Evolutionary conservation across 2,888 invertebrate genomes (phyloP), one percentile per base, ranked within the genome.

Genomic region (Falcaria lacertinaria): DNA sequence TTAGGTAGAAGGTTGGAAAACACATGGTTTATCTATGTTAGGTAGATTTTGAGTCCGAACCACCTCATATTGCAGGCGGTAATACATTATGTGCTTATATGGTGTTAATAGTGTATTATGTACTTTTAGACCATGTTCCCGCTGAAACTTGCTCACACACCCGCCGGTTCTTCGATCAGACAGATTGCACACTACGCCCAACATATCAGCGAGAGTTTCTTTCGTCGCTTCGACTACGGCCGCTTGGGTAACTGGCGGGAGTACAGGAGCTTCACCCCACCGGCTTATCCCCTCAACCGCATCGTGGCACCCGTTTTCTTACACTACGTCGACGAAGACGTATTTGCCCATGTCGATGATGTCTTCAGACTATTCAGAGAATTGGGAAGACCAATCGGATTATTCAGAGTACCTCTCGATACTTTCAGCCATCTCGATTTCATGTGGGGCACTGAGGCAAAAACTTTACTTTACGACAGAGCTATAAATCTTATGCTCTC

Each of bases 161-260:
- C 94, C 1, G 93, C 94, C 1, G 94, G 94, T 0, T 89, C 92
- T 0, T 90, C 94, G 0, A 90, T 91, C 1, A 90, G 91, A 55
- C 94, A 94, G 70, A 65, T 95, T 13, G 74, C 92, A 15, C 95
- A 96, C 71, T 95, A 91, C 68, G 91, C 86, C 0, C 95, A 95
- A 74, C 86, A 90, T 15, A 85, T 91, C 6, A 74, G 75, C 22
- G 80, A 90, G 0, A 78, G 75, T 0, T 59, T 71, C 33, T 91
- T 91, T 61, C 75, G 90, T 2, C 86, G 90, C 48, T 91, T 81
- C 54, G 90, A 92, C 64, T 79, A 86, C 47, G 91, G 91, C 4
- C 47, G 68, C 50, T 41, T 70, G 0, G 45, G 76, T 3, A 93
- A 93, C 63, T 68, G 87, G 43, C 62, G 67, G 45, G 67, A 69